Evolutionary conservation across 2,113 vertebrate genomes (phyloP), one percentile per base, ranked within the genome.

Genomic region (Ariopsis seemanni): DNA sequence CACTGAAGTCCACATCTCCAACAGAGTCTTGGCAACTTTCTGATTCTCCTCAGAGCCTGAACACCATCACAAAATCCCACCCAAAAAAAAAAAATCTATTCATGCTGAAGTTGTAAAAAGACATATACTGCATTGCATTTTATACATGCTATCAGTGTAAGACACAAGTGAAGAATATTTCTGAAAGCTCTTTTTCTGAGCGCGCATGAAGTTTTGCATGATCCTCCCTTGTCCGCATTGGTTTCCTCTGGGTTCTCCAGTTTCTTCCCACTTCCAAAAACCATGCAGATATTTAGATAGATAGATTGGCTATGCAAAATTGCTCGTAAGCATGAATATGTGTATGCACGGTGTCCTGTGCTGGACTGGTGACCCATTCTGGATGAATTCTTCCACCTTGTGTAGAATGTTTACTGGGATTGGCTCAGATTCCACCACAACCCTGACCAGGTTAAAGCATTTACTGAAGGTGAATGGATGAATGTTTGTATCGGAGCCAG

Each of bases 21-120:
- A 93, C 84, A 99, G 95, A 58, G 89, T 94, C 86, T 95, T 94
- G 72, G 94, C 93, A 53, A 94, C 95, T 20, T 1, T 58, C 83
- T 79, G 0, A 57, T 98, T 98, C 92, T 97, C 94, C 81, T 94
- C 95, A 30, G 96, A 96, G 71, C 96, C 98, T 85, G 60, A 83
- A 78, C 8, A 80, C 30, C 52, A 72, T 20, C 60, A 42, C 34
- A 42, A 42, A 42, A 42, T 67, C 25, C 48, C 12, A 15, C 79
- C 48, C 75, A 52, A 89, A 90, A 89, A 91, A 88, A 85, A 87
- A 88, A 77, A 6, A 18, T 7, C 5, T 53, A 84, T 71, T 62
- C 88, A 90, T 10, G 34, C 60, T 88, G 48, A 65, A 67, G 62
- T 52, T 72, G 58, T 78, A 22, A 86, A 88, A 55, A 81, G 72